phyloP scores from a whole-genome alignment of 2,888 invertebrate species.

The Chymomyza caudatula region DNA sequence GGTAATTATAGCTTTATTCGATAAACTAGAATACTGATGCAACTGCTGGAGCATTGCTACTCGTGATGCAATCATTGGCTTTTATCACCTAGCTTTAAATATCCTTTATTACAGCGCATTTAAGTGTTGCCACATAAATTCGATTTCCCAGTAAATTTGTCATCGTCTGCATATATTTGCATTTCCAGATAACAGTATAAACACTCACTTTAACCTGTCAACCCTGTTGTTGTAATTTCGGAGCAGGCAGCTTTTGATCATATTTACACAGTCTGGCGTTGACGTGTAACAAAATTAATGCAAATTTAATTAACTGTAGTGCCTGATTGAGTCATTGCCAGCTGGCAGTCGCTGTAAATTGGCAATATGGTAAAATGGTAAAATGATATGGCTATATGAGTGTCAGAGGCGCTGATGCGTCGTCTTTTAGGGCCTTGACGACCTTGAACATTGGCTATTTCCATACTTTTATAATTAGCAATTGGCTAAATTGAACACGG shows the following conservation, averaged over 20 bases:
- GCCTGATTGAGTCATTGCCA: conserved; percentile 10
- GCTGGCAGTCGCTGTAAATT: too few species aligned
- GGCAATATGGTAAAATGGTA: too few species aligned
- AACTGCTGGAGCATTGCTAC: too few species aligned
- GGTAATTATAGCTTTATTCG: too few species aligned
- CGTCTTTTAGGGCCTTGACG: conserved; percentile 36
- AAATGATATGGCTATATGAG: background rate
- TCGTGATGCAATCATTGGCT: background rate
- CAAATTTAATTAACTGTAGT: conserved; percentile 52
- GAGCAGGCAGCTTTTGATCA: background rate
- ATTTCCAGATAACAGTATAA: conserved; percentile 16
- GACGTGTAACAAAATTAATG: conserved; percentile 30
- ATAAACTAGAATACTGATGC: too few species aligned
- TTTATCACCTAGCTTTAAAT: background rate
- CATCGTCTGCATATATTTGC: conserved; percentile 13
- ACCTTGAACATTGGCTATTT: conserved; percentile 11
- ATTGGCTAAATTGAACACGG: conserved; percentile 43
- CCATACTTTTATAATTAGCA: conserved; percentile 26
- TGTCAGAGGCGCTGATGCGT: background rate
- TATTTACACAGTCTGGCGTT: conserved; percentile 17
- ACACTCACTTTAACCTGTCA: conserved; percentile 41
- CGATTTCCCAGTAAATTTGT: background rate
- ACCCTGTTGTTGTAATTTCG: conserved; percentile 32
- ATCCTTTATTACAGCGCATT: background rate
- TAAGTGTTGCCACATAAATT: background rate